A percentile compares a stretch with the other conserved stretches of the same genome.
Evolutionary conservation across 2,113 vertebrate species (phyloP).

Genomic region (Agelaius tricolor): DNA sequence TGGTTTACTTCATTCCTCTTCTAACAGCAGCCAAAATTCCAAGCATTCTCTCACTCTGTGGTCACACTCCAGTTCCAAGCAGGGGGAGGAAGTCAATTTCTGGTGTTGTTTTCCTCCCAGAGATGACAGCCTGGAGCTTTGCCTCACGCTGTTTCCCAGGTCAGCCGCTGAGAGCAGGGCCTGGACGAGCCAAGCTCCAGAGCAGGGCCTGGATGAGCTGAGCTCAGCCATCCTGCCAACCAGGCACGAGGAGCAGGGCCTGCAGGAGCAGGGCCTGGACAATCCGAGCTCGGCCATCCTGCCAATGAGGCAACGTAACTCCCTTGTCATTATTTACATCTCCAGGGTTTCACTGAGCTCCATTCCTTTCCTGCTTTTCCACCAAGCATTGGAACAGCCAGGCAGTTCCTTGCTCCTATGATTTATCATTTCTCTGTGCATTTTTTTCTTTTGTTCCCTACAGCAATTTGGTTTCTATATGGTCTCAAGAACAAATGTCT

Average conservation of each 20-base stretch:
- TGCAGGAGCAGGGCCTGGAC: too few relatives aligned
- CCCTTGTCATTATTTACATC: neutral
- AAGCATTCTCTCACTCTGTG: neutral
- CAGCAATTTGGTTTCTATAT: neutral
- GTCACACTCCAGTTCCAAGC: neutral
- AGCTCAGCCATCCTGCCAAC: too few relatives aligned
- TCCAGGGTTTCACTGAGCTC: neutral
- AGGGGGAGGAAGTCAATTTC: neutral
- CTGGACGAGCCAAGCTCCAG: neutral
- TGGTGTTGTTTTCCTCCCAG: neutral
- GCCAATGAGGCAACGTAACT: neutral
- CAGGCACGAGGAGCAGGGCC: too few relatives aligned
- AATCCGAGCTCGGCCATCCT: too few relatives aligned
- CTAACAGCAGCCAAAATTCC: conserved; percentile 25
- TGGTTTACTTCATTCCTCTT: conserved; percentile 30
- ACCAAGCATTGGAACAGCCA: neutral
- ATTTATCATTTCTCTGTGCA: neutral
- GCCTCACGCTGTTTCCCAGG: neutral
- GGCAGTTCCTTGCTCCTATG: neutral
- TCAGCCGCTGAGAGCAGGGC: neutral
- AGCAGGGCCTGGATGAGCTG: too few relatives aligned
- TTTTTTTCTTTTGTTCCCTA: neutral
- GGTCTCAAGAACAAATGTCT: neutral
- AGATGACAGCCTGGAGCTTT: neutral
- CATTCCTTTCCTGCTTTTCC: neutral